These are phyloP conservation scores for Poeciliopsis occidentalis DNA, from an alignment of 2,113 vertebrate species.

Conservation along the genomic window DNA sequence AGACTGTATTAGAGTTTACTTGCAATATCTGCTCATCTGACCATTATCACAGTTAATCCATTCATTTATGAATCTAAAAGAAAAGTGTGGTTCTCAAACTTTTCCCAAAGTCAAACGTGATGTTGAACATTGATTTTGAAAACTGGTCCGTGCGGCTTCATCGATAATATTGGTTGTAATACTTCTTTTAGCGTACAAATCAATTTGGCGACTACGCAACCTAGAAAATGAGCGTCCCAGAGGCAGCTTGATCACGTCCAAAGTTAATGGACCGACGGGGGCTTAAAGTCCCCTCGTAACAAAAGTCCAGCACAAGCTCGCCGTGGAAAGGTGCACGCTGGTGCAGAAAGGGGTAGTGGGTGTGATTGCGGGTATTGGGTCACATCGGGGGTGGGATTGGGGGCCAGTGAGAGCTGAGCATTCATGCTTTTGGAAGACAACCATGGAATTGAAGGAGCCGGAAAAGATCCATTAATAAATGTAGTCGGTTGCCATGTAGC, in stretches of 20 bases:
- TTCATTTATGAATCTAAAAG: background rate
- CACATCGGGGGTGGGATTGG: too few species aligned
- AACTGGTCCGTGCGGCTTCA: background rate
- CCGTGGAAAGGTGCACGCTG: background rate
- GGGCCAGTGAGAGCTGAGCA: background rate
- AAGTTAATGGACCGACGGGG: background rate
- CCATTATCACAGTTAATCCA: background rate
- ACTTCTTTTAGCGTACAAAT: background rate
- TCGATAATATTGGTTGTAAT: background rate
- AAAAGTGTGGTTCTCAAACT: background rate
- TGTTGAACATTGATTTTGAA: too few species aligned
- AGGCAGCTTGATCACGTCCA: slow-evolving; percentile 1
- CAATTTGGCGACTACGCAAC: background rate
- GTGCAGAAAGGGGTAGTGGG: slow-evolving; percentile 13
- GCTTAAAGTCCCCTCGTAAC: background rate
- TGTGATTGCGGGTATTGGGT: background rate
- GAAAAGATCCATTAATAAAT: slow-evolving; percentile 4
- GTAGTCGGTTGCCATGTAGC: background rate
- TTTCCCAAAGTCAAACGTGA: background rate
- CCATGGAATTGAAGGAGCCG: slow-evolving; percentile 3
- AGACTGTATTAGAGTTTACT: background rate
- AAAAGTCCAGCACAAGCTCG: background rate
- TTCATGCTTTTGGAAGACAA: slow-evolving; percentile 1
- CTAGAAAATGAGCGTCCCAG: background rate
- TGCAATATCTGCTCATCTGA: background rate